Evolutionary conservation across 2,113 vertebrate genomes (phyloP).

Genomic region (Sinocyclocheilus rhinocerous): DNA sequence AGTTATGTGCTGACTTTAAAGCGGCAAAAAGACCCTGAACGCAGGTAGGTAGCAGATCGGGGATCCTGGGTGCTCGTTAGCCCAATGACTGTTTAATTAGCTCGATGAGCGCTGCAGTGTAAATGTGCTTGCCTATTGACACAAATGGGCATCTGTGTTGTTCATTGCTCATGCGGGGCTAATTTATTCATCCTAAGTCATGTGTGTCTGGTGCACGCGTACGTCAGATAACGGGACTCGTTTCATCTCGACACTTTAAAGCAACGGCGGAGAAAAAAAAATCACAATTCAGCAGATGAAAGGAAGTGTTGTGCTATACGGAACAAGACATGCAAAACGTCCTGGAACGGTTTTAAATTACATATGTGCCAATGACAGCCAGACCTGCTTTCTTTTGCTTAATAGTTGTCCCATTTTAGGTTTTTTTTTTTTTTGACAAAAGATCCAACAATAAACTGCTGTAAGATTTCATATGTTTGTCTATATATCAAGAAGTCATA

Average conservation of each 20-base stretch:
- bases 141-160: constrained; percentile 38
- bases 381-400: neutral
- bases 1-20: constrained; percentile 51
- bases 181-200: constrained; percentile 12
- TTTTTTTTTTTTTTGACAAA: neutral
- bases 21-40: constrained; percentile 22
- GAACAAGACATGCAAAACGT: constrained; percentile 23
- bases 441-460: neutral
- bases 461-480: neutral
- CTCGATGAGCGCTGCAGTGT: constrained; percentile 14
- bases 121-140: constrained; percentile 27
- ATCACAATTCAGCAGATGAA: constrained; percentile 30
- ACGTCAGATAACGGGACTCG: constrained; percentile 10
- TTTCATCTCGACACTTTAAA: constrained; percentile 41
- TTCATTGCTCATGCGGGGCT: neutral
- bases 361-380: neutral
- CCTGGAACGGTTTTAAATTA: constrained; percentile 21
- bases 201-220: neutral
- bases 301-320: constrained; percentile 1
- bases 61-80: constrained; percentile 28
- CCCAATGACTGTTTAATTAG: constrained; percentile 46
- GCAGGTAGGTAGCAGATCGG: constrained; percentile 20
- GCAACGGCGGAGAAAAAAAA: neutral
- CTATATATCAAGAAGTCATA: too few species aligned
- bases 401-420: neutral